A percentile compares a stretch with the other conserved stretches of the same genome.
Conservation (phyloP, 2,888 invertebrate genomes). For the Drosophila lacicola region DNA sequence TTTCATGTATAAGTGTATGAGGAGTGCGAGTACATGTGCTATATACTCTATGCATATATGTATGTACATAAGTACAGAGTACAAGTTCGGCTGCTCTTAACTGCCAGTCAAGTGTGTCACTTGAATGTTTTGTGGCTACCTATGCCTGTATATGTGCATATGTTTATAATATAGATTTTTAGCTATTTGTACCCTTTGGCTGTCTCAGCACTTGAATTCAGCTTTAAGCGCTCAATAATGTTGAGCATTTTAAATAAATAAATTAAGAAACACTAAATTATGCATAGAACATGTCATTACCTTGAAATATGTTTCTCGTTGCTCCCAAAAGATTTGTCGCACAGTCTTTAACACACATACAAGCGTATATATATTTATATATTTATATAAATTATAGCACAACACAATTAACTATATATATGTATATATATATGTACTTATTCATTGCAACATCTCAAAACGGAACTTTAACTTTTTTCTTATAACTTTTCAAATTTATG, state of each 20-base stretch:
- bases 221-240: conserved; percentile 37
- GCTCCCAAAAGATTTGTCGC: conserved; percentile 2
- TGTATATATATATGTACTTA: neutral
- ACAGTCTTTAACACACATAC: conserved; percentile 7
- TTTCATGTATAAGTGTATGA: conserved; percentile 26
- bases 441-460: neutral
- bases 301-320: conserved; percentile 44
- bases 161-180: neutral
- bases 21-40: conserved; percentile 5
- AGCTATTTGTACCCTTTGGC: conserved; percentile 12
- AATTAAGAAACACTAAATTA: conserved; percentile 40
- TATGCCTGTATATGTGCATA: conserved; percentile 1
- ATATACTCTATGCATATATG: conserved; percentile 1
- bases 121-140: conserved; percentile 15
- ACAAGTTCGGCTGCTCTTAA: conserved; percentile 32
- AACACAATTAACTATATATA: conserved; percentile 5
- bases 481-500: conserved; percentile 8
- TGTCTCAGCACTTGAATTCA: conserved; percentile 37
- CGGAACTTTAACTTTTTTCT: conserved; percentile 9
- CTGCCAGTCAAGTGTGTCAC: conserved; percentile 53
- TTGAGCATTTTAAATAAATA: conserved; percentile 31
- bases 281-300: conserved; percentile 46
- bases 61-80: conserved; percentile 8
- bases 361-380: neutral
- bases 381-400: conserved; percentile 1